A percentile compares a stretch with the other conserved stretches of the same genome.
These are phyloP conservation scores for Synaphobranchus kaupii DNA, from an alignment of 2,797 vertebrate species.

Conservation along the genomic window DNA sequence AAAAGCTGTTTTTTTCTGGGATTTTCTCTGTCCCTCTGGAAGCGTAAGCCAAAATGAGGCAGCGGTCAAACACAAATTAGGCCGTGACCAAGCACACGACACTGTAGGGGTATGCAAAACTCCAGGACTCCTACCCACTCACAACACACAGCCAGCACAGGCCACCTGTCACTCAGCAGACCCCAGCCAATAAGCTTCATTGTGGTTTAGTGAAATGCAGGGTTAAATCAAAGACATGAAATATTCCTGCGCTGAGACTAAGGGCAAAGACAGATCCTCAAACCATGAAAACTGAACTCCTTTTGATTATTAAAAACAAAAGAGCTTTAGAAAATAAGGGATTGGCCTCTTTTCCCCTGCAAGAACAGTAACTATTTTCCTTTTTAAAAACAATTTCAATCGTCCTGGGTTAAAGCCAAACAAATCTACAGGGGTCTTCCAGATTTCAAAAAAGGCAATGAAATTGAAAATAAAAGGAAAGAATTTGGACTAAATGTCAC, in stretches of 20 bases:
- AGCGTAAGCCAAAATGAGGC: neutral
- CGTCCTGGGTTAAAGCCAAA: neutral
- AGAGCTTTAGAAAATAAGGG: no score
- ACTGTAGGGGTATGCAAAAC: neutral
- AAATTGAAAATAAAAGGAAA: neutral
- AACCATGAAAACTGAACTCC: no score
- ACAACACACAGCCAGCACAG: neutral
- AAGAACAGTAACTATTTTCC: no score
- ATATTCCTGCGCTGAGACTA: neutral
- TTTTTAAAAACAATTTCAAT: neutral
- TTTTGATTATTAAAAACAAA: neutral
- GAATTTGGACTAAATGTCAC: no score
- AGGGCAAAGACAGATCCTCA: neutral
- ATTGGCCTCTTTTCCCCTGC: no score
- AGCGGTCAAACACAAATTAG: neutral
- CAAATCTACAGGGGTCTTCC: no score
- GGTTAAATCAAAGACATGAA: neutral
- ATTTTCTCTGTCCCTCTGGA: neutral
- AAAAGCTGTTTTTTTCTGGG: neutral
- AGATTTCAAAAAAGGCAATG: neutral
- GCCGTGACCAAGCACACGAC: neutral
- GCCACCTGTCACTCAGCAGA: neutral
- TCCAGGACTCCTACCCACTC: neutral
- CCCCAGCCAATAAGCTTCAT: neutral
- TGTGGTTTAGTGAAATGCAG: neutral